Conservation (phyloP, 2,113 vertebrate species). For the Bos taurus region ARS-UCD2.0 NC_037328.1:88157501-88158000, state of each 20-base stretch:
- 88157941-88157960: slow-evolving; percentile 51
- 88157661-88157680: slow-evolving; percentile 79
- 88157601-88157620: slow-evolving; percentile 42
- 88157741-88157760: slow-evolving; percentile 76
- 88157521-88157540: not conserved
- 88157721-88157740: slow-evolving; percentile 73
- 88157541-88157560: not conserved
- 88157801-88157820: slow-evolving; percentile 71
- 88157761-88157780: slow-evolving; percentile 76
- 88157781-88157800: slow-evolving; percentile 39
- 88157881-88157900: slow-evolving; percentile 62
- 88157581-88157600: slow-evolving; percentile 76
- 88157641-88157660: slow-evolving; percentile 78
- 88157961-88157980: slow-evolving; percentile 64
- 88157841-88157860: slow-evolving; percentile 62
- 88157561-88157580: slow-evolving; percentile 55
- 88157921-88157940: not conserved
- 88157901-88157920: not conserved
- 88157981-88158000: slow-evolving; percentile 67
- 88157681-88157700: slow-evolving; percentile 81
- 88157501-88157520: not conserved
- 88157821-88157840: slow-evolving; percentile 65
- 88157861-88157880: slow-evolving; percentile 23
- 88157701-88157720: slow-evolving; percentile 72
- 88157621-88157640: slow-evolving; percentile 78